Evolutionary conservation across 2,888 invertebrate species (phyloP), one percentile per base, ranked within the genome.

Genomic region (Folsomia manolachei): DNA sequence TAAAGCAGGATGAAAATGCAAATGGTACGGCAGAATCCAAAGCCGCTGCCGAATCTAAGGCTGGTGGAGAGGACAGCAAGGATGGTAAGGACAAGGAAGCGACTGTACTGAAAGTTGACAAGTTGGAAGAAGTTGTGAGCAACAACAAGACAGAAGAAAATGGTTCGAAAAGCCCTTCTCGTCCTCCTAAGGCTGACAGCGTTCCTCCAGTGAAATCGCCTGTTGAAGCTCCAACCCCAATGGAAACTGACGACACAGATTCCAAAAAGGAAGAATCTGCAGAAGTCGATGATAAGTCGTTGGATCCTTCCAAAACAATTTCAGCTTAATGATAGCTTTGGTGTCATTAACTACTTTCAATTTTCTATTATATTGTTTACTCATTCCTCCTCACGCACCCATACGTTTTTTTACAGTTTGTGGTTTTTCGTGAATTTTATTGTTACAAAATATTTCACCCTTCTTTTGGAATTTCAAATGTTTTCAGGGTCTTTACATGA

Each of bases 161-260:
- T 69, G 77, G 72, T 9, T 63, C 24, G 1, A 77, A 77, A 66
- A 77, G 77, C 66, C 77, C 77, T 1, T 27, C 66, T 25, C 14
- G 56, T 21, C 63, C 27, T 11, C 24, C 68, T 2, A 66, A 64
- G 14, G 4, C 39, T 4, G 39, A 39, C 7, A 39, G 62, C 2
- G 27, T 66, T 11, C 25, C 60, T 64, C n/a, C 67, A 26, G 27
- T 67, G 62, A 66, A 68, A 25, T 26, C 63, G n/a, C 69, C 71
- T 23, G 61, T 11, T 7, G 67, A 71, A 19, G 61, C 66, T 23
- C 65, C 62, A 63, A 74, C 69, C 26, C 72, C 77, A 0, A 75
- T 75, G 77, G 77, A 75, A 52, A 71, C 73, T 2, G 39, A 39
- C 4, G 77, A 77, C 52, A 68, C 39, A 7, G 63, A 63, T 25